A percentile compares a stretch with the other conserved stretches of the same genome.
These are phyloP conservation scores for Enoplosus armatus DNA, from an alignment of 2,797 vertebrate species.

Conservation along the genomic window DNA sequence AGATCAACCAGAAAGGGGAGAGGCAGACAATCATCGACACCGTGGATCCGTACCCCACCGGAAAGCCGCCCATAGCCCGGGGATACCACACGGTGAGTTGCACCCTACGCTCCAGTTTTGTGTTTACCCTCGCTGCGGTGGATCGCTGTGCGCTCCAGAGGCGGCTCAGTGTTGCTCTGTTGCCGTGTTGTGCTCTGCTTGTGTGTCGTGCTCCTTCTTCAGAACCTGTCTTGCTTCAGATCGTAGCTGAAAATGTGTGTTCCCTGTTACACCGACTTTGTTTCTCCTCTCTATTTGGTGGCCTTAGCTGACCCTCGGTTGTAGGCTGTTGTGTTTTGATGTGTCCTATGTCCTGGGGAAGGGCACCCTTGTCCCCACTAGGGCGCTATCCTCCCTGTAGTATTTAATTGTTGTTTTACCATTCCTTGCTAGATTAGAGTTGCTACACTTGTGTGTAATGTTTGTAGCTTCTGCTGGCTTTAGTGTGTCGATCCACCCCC, in stretches of 20 bases:
- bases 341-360: slow-evolving; percentile 23
- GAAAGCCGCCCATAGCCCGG: slow-evolving; percentile 94
- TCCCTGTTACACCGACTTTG: not conserved
- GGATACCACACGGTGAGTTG: slow-evolving; percentile 97
- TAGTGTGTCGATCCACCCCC: slow-evolving; percentile 13
- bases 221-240: slow-evolving; percentile 17
- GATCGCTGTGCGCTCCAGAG: slow-evolving; percentile 15
- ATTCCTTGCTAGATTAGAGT: not conserved
- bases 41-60: slow-evolving; percentile 95
- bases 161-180: not conserved
- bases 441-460: slow-evolving; percentile 21
- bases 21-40: slow-evolving; percentile 99
- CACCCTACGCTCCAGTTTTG: not conserved
- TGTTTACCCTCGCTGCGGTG: slow-evolving; percentile 46
- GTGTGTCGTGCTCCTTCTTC: slow-evolving; percentile 6
- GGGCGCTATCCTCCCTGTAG: slow-evolving; percentile 4
- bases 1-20: slow-evolving; percentile 99
- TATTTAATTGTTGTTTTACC: slow-evolving; percentile 28
- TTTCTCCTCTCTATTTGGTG: slow-evolving; percentile 8
- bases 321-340: slow-evolving; percentile 34
- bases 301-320: slow-evolving; percentile 26
- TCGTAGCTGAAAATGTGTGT: not conserved
- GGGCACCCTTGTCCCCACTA: not conserved
- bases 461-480: slow-evolving; percentile 36
- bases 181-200: slow-evolving; percentile 21